Evolutionary conservation across 2,797 vertebrate species (phyloP), one percentile per base, ranked within the genome.

Genomic region (Sparus aurata): DNA sequence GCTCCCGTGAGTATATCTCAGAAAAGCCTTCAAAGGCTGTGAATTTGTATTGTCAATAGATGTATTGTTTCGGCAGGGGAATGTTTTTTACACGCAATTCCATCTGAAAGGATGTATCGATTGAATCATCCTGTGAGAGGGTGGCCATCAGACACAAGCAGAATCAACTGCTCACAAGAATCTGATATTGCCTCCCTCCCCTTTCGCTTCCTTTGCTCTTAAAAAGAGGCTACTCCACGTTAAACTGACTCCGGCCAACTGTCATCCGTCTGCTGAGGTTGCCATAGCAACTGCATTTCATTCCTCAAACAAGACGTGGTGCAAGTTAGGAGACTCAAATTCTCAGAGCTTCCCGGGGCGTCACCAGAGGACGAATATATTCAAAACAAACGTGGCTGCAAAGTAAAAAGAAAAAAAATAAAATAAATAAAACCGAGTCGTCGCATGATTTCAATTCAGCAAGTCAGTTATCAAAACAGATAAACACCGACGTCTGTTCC

Each of bases 251-350:
- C 46, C 49, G 54, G 67, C 72, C 81, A 64, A 67, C 60, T 65
- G 69, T 85, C 75, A 70, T 75, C 58, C 16, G 12, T 80, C 30
- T 73, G 60, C 65, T 0, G 16, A 2, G 89, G 89, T 92, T 87
- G 69, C 91, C 65, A 88, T 90, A 53, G 91, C 82, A 84, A 92
- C 91, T 76, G 80, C 57, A 80, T 85, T 77, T 90, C 76, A 68
- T 87, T 67, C 67, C 50, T 60, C 49, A 83, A 82, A 85, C 46
- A 54, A 79, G 75, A 75, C 77, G 65, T 60, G 57, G 22, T 34
- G 70, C 66, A 81, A 74, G 77, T 82, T 73, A 12, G 22, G 18
- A 7, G 70, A 78, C 62, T 30, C 34, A 25, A 57, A 85, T 30
- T 75, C 75, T 76, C 60, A n/a, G 43, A 25, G 65, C 67, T n/a